phyloP scores from a whole-genome alignment of 92 coral and sea anemone species.

The Pocillopora meandrina region DNA sequence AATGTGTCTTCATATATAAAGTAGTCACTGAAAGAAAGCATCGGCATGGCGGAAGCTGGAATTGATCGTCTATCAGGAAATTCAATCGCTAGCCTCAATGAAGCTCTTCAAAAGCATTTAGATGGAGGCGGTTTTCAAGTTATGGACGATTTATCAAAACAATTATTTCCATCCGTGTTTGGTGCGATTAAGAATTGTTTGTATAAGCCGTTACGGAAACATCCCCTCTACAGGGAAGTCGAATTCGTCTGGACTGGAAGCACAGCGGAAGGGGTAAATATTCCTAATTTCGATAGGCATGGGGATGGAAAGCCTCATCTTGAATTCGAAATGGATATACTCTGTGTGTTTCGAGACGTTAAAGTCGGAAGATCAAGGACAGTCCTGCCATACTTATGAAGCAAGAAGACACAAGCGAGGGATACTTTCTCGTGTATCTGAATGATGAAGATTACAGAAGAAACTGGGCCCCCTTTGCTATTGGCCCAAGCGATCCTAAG shows the following conservation, averaged over 20 bases:
- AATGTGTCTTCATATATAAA: neutral
- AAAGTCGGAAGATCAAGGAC: constrained; percentile 31
- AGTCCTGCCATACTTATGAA: constrained; percentile 47
- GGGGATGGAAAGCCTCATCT: constrained; percentile 40
- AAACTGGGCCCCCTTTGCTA: constrained; percentile 36
- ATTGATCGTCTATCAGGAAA: constrained; percentile 38
- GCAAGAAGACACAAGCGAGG: constrained; percentile 45
- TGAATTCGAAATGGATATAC: constrained; percentile 51
- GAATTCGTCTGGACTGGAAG: constrained; percentile 55
- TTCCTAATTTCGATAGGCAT: constrained; percentile 44
- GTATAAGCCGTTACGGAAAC: constrained; percentile 46
- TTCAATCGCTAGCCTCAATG: constrained; percentile 31
- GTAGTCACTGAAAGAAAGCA: neutral
- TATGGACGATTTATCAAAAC: constrained; percentile 44
- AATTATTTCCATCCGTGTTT: constrained; percentile 44
- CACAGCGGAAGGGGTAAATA: constrained; percentile 53
- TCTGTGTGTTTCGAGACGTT: constrained; percentile 51
- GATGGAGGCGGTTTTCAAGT: constrained; percentile 29
- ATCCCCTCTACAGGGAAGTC: constrained; percentile 37
- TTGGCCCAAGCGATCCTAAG: constrained; percentile 40
- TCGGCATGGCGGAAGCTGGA: neutral
- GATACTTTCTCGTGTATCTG: constrained; percentile 46
- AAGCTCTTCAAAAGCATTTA: constrained; percentile 36
- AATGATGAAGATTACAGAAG: constrained; percentile 33
- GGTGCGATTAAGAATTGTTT: constrained; percentile 43